These are phyloP conservation scores for Tetrao urogallus DNA, from an alignment of 2,113 vertebrate genomes.

Conservation along the genomic window DNA sequence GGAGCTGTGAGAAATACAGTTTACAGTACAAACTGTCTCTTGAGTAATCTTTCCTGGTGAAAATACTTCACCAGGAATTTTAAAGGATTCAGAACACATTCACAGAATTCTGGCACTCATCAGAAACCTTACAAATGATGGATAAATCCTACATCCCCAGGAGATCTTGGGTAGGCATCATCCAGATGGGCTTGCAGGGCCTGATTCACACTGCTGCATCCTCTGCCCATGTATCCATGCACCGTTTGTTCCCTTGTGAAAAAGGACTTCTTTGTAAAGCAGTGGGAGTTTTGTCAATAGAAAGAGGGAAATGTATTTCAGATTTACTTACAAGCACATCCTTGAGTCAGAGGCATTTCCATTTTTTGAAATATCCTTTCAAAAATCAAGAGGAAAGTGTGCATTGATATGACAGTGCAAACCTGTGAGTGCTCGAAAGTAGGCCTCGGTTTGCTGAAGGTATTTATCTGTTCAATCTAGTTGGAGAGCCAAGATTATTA, in stretches of 20 bases:
- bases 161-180: neutral
- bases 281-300: neutral
- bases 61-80: constrained; percentile 23
- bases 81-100: constrained; percentile 7
- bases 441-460: neutral
- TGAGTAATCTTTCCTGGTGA: neutral
- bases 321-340: neutral
- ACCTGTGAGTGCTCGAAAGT: neutral
- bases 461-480: neutral
- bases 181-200: neutral
- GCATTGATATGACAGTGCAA: fast-evolving
- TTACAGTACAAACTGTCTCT: constrained; percentile 24
- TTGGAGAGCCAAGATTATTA: neutral
- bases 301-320: neutral
- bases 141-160: neutral
- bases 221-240: neutral
- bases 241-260: neutral
- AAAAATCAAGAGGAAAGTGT: neutral
- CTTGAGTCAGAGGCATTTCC: neutral
- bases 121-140: neutral
- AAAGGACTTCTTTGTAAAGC: neutral
- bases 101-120: neutral
- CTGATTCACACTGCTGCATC: neutral
- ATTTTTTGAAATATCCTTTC: neutral
- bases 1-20: neutral